Percentiles rank a stretch among this genome's conserved stretches.
These are phyloP conservation scores for Cryptophagus acutangulus DNA, from an alignment of 2,888 invertebrate genomes.

Conservation along the genomic window DNA sequence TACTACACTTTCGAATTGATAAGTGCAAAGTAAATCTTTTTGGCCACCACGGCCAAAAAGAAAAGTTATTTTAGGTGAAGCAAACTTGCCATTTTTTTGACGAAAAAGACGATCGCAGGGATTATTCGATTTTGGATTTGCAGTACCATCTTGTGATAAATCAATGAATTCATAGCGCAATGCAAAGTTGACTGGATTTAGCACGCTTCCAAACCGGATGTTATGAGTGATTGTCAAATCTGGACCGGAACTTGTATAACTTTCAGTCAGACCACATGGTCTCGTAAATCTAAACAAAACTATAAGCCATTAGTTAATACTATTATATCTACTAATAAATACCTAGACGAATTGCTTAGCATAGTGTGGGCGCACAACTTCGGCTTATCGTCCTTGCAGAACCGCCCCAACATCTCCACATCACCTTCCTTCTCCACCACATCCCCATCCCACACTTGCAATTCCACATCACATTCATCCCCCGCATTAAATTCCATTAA, in stretches of 20 bases:
- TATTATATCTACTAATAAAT: slow-evolving; percentile 62
- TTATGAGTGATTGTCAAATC: slow-evolving; percentile 72
- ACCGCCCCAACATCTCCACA: slow-evolving; percentile 64
- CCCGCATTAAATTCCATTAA: slow-evolving; percentile 60
- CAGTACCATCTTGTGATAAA: slow-evolving; percentile 62
- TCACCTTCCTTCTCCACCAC: slow-evolving; percentile 41
- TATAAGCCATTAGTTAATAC: background rate
- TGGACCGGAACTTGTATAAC: slow-evolving; percentile 72
- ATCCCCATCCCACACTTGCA: slow-evolving; percentile 73
- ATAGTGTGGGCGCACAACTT: slow-evolving; percentile 70
- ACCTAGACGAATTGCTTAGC: slow-evolving; percentile 66
- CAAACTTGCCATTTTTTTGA: slow-evolving; percentile 53
- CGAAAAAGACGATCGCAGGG: slow-evolving; percentile 61
- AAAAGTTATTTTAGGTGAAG: slow-evolving; percentile 75
- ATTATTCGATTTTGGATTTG: slow-evolving; percentile 57
- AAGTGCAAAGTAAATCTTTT: slow-evolving; percentile 67
- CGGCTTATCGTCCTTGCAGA: slow-evolving; percentile 72
- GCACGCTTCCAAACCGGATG: slow-evolving; percentile 70
- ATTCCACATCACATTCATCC: slow-evolving; percentile 61
- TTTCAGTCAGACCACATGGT: slow-evolving; percentile 66
- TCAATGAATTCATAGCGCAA: slow-evolving; percentile 81
- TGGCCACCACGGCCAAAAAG: slow-evolving; percentile 78
- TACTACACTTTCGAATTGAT: slow-evolving; percentile 68
- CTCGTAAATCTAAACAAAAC: slow-evolving; percentile 56
- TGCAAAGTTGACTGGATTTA: slow-evolving; percentile 72